Evolutionary conservation across 2,113 vertebrate genomes (phyloP), one percentile per base, ranked within the genome.

Genomic region (Castor canadensis): DNA sequence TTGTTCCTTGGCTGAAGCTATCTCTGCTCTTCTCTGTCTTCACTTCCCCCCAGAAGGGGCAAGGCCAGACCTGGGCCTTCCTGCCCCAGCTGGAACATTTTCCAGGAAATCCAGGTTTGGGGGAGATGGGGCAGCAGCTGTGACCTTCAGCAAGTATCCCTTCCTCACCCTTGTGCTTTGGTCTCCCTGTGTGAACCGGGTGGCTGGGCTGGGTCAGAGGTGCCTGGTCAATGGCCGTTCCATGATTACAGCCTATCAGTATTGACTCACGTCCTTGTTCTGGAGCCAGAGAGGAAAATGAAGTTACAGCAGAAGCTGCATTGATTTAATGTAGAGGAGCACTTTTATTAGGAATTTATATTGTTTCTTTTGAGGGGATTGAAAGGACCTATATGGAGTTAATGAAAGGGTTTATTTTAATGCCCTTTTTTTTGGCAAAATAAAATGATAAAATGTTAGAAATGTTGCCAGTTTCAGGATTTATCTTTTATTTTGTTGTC

Each of bases 161-260:
- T 40, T 49, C 9, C 40, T 45, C 20, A 54, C 32, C 62, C 38
- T 11, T 16, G 35, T 72, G 76, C 64, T 43, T 66, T 20, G 0
- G 38, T 83, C 26, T 69, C 69, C 26, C 64, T 12, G 13, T 24
- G 5, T 17, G 35, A 76, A 75, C 2, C 0, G 38, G 64, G 79
- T 28, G 54, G 32, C 58, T 22, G 30, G 64, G 47, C 24, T 28
- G 2, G 54, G 73, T 45, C 35, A 43, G 8, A 56, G 45, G 75
- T 32, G 69, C 38, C 66, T 0, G 0, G 2, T 67, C 4, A 0
- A 8, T 43, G 6, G 2, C 2, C 1, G 40, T 15, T 11, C 49
- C 0, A 1, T 6, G 43, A 26, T 64, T 17, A 28, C 38, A 19
- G 43, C 72, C 64, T 12, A 22, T 79, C 49, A 6, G 52, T 17